phyloP scores from a whole-genome alignment of 2,888 invertebrate species.

The Zygogramma bicolorata region DNA sequence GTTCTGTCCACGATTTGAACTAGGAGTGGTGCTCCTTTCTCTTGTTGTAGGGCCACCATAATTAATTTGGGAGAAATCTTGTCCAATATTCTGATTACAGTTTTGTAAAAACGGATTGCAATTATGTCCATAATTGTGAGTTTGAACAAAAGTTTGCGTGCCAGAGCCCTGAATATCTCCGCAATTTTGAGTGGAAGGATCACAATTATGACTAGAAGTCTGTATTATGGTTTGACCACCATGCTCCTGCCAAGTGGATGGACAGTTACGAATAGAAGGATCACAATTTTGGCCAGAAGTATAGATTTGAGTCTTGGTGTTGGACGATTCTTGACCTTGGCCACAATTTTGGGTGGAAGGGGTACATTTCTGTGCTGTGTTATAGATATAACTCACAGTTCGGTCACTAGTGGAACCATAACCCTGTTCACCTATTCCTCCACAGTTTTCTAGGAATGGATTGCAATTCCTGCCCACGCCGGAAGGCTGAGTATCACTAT shows the following conservation, averaged over 20 bases:
- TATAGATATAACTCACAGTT: neutral
- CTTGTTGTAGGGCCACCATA: neutral
- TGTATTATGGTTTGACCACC: slow-evolving; percentile 2
- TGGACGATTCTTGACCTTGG: neutral
- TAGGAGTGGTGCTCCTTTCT: neutral
- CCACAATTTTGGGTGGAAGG: neutral
- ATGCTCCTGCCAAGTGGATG: neutral
- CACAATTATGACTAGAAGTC: neutral
- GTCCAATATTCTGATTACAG: neutral
- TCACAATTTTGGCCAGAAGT: slow-evolving; percentile 4
- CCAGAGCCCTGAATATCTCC: neutral
- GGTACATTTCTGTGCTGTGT: neutral
- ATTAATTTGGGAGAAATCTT: neutral
- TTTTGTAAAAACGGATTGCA: slow-evolving; percentile 19
- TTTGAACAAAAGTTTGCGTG: too few relatives aligned
- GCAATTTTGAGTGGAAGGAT: slow-evolving; percentile 24
- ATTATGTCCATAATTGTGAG: neutral
- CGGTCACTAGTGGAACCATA: neutral
- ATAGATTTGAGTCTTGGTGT: too few relatives aligned
- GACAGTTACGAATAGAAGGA: slow-evolving; percentile 18
- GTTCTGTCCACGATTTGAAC: neutral
- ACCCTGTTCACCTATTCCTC: neutral
- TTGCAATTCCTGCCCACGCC: slow-evolving; percentile 26
- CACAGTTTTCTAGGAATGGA: slow-evolving; percentile 25
- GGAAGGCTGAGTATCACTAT: neutral